Base-by-base conservation (phyloP, 2,888 invertebrate genomes). In the Eupithecia inturbata region DNA sequence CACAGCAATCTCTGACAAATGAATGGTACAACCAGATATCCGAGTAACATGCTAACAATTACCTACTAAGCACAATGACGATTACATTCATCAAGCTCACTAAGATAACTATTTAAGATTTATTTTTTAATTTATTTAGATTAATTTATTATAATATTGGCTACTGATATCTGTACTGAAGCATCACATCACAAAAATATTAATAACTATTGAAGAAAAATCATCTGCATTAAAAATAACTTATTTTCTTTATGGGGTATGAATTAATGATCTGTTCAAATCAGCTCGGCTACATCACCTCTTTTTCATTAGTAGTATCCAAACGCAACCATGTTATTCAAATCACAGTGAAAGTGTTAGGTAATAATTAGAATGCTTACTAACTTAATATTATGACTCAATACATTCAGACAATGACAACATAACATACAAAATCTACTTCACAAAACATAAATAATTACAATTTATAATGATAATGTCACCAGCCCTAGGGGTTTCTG, bases 11-110 rank as follows among this genome's bases (percentile, higher is more conserved):
- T 80, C 77, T 78, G 80, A 75, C 82, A 70, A 81, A 83, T 80
- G 83, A 87, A 83, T 84, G 83, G 81, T 84, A 84, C 84, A 85
- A 89, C 87, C 89, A 88, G 87, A 87, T 85, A 88, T 87, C 88
- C 83, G 91, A 90, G 91, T 91, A 90, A 91, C 90, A 90, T 89
- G 91, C 93, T 92, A 92, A 91, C 91, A 88, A 89, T 91, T 88
- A 90, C 57, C 57, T 57, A 57, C 94, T 93, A 94, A 93, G 93
- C 94, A 94, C 94, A 93, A 92, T 92, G 93, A 94, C 92, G 88
- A 91, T 90, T 92, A 94, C 92, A 93, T 90, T 92, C 90, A 93
- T 92, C 90, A 94, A 94, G 94, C 94, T 87, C 87, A 89, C 92
- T 93, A 93, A 92, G 84, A 88, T 90, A 91, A 88, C 89, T 93